Evolutionary conservation across 2,113 vertebrate genomes (phyloP), one percentile per base, ranked within the genome.

Genomic region (Riparia riparia): DNA sequence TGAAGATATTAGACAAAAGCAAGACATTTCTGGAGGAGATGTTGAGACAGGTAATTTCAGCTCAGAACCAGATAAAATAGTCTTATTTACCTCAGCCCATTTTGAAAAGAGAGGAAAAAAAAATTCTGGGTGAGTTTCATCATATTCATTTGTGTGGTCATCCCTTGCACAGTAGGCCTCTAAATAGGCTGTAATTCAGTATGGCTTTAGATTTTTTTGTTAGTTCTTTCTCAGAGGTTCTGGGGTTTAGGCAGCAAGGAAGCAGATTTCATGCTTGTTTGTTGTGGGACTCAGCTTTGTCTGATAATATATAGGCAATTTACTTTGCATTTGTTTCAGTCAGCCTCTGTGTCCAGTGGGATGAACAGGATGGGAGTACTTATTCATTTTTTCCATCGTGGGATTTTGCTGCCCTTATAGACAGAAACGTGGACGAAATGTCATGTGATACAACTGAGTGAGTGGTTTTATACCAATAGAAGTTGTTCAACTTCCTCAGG

Each of bases 301-400:
- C 70, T 93, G 50, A 37, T 57, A 63, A 58, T 57, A 22, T 45
- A 14, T 4, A 42, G 56, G 50, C 53, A 57, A 47, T 63, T 73
- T 58, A 28, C 17, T 83, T 69, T 81, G 25, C 41, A 24, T 78
- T 89, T 86, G 31, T 80, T 90, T 86, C 39, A 54, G 64, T n/a
- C 37, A 76, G 24, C 63, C 31, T 58, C 29, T 66, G 26, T 41
- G 24, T 78, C 82, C 61, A 29, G 31, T 39, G 72, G 50, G 25
- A 69, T 78, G 56, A 37, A 26, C 1, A 7, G 24, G 32, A 37
- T 88, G 26, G 26, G 28, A 31, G n/a, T 26, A 17, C 28, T 31
- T 4, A 8, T 41, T 54, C 11, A 15, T 64, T 72, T 91, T 72
- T 61, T 41, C 37, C 24, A 19, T 73, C 1, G 6, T 44, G 58